phyloP scores from a whole-genome alignment of 2,113 vertebrate genomes.

The Cavia porcellus region DNA sequence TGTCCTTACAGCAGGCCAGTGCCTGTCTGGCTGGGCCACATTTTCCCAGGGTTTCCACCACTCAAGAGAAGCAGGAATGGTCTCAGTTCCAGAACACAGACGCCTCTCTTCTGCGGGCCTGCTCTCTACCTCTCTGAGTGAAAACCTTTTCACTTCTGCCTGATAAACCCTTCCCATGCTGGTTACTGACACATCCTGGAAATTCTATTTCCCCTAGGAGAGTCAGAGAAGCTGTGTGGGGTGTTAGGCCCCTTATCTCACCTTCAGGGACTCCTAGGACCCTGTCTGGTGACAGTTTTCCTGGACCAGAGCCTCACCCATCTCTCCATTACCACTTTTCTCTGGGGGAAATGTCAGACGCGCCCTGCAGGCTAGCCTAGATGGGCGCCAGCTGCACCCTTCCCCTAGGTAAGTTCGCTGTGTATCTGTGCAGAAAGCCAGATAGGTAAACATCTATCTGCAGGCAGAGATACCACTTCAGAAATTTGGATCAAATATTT shows the following conservation, averaged over 20 bases:
- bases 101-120: no score
- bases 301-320: background rate
- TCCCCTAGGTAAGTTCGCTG: background rate
- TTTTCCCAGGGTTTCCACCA: background rate
- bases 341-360: background rate
- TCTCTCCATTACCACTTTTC: background rate
- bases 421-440: background rate
- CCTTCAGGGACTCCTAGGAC: background rate
- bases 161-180: background rate
- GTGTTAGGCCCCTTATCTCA: background rate
- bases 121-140: background rate
- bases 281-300: background rate
- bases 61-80: background rate
- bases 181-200: background rate
- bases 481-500: background rate
- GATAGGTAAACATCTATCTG: background rate
- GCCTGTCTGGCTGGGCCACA: background rate
- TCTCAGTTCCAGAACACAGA: background rate
- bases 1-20: background rate
- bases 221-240: background rate
- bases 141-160: background rate
- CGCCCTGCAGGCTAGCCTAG: background rate
- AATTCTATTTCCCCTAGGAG: background rate
- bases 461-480: background rate
- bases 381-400: background rate